Conservation (phyloP, 37 sponge, comb jelly and placozoan genomes). For the Crambe crambe region DNA sequence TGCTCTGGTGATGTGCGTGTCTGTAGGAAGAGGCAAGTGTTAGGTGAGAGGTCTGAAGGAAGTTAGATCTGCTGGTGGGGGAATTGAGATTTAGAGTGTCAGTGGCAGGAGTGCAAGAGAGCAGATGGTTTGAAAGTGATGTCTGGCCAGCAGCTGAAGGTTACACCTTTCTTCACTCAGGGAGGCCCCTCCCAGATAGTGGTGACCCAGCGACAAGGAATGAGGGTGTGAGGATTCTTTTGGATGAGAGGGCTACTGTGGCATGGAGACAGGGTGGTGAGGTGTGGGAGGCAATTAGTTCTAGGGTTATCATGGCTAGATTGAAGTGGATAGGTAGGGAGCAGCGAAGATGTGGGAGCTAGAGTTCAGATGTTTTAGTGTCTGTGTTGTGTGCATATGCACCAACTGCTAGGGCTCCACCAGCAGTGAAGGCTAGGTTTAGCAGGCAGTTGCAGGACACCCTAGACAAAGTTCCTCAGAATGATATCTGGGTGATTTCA, state of each 20-base stretch:
- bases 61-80: constrained; percentile 24
- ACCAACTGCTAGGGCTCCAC: constrained; percentile 40
- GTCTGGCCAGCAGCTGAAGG: constrained; percentile 39
- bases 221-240: constrained; percentile 40
- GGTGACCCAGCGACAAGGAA: constrained; percentile 10
- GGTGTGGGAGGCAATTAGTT: constrained; percentile 51
- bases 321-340: constrained; percentile 4
- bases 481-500: constrained; percentile 5
- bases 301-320: constrained; percentile 34
- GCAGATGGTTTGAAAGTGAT: constrained; percentile 40
- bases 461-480: not conserved
- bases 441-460: constrained; percentile 6
- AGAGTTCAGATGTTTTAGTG: not conserved
- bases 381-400: constrained; percentile 44
- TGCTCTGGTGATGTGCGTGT: not conserved
- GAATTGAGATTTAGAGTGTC: constrained; percentile 30
- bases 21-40: not conserved
- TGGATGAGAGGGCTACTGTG: constrained; percentile 29
- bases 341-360: constrained; percentile 12
- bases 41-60: constrained; percentile 12
- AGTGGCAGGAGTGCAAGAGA: constrained; percentile 50
- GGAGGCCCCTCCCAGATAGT: constrained; percentile 25
- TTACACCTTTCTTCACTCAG: constrained; percentile 43
- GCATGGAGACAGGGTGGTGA: constrained; percentile 45
- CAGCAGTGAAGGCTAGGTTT: constrained; percentile 19